phyloP scores from a whole-genome alignment of 2,888 invertebrate genomes.

The Odontothrips loti region DNA sequence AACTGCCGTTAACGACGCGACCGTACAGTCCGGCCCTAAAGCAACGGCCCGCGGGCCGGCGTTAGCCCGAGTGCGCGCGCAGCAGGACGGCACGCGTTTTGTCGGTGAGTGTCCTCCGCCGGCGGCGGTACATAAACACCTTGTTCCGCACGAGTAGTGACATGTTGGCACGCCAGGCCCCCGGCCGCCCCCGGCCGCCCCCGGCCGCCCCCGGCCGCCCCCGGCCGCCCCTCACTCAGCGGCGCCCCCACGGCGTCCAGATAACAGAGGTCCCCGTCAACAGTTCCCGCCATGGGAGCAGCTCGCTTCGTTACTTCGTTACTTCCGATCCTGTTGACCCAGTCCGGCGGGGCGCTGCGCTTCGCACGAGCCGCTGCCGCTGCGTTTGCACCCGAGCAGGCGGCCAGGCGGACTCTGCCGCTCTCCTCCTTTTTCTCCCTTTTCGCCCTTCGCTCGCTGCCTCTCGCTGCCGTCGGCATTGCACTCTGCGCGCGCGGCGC shows the following conservation, averaged over 20 bases:
- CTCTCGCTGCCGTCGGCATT: background rate
- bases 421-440: background rate
- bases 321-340: too few relatives aligned
- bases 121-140: constrained; percentile 4
- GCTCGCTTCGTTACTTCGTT: too few relatives aligned
- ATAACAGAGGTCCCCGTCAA: too few relatives aligned
- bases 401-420: background rate
- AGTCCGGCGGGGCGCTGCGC: too few relatives aligned
- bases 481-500: too few relatives aligned
- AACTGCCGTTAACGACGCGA: constrained; percentile 12
- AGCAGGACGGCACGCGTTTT: background rate
- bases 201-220: background rate
- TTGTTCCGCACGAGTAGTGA: constrained; percentile 1
- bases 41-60: background rate
- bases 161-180: background rate
- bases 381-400: background rate
- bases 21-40: background rate
- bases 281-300: too few relatives aligned
- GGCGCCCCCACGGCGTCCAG: background rate
- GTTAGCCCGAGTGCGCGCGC: too few relatives aligned
- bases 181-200: background rate
- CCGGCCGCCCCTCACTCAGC: background rate
- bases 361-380: too few relatives aligned
- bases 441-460: background rate
- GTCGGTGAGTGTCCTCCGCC: background rate